Conservation (phyloP, 2,113 vertebrate species). For the Haemorhous mexicanus region DNA sequence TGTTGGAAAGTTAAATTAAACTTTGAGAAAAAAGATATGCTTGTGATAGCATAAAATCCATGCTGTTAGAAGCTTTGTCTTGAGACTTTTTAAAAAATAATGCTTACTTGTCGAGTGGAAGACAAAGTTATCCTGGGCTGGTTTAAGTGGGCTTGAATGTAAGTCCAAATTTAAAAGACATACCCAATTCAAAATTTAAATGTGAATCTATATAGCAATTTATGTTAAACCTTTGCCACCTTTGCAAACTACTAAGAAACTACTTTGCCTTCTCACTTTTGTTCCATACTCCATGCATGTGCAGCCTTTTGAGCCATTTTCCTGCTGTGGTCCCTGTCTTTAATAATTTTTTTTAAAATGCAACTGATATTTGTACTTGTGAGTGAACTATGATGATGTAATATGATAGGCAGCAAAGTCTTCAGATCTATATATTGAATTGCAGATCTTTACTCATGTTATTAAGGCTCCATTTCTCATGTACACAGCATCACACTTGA, state of each 20-base stretch:
- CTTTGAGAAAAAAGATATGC: not conserved
- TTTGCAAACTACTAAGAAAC: not conserved
- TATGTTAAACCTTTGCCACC: not conserved
- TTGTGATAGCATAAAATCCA: not conserved
- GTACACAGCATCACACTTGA: not conserved
- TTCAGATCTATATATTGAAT: not conserved
- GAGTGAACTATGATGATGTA: not conserved
- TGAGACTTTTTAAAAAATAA: not conserved
- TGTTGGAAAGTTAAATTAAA: not conserved
- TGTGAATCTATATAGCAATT: not conserved
- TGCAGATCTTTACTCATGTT: not conserved
- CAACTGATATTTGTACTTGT: fast-evolving
- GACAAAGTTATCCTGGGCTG: not conserved
- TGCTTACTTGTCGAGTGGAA: not conserved
- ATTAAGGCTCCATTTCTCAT: not conserved
- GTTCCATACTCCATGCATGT: not conserved
- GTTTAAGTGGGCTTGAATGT: not conserved
- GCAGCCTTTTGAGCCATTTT: not conserved
- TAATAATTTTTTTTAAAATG: not conserved
- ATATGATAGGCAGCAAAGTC: not conserved
- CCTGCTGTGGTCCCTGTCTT: not conserved
- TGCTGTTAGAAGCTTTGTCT: not conserved
- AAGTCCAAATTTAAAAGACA: not conserved
- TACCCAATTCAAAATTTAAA: not conserved
- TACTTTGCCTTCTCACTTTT: not conserved